Evolutionary conservation across 2,797 vertebrate species (phyloP), one percentile per base, ranked within the genome.

Genomic region (Aphelocoma californica): DNA sequence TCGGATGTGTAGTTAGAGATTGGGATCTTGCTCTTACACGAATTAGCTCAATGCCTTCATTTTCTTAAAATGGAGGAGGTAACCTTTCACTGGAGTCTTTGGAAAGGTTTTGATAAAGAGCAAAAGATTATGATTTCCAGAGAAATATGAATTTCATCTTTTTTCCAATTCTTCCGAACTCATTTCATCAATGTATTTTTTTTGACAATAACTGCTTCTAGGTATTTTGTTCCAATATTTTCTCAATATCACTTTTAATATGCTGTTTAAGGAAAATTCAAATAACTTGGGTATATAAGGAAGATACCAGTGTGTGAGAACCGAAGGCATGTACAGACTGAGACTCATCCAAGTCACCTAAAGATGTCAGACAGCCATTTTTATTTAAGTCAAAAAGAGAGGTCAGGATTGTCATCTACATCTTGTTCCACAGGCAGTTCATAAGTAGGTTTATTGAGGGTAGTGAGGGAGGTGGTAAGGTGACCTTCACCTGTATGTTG

Each of bases 311-410:
- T 65, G 20, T 72, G 51, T 28, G 8, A 65, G 58, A 44, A 50
- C 24, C 0, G 0, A 66, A 40, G 23, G 31, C 12, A 19, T 5
- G 1, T 62, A 24, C 25, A 51, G n/a, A 8, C 36, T 57, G 71
- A 61, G 47, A 34, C 32, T 40, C 23, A 26, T 24, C 29, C 36
- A 67, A 80, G 26, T 51, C 5, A 16, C 64, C 20, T 64, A 28
- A 75, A 81, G 42, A 29, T 31, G 24, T 38, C 57, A 53, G 56
- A 25, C 26, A 88, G 51, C 26, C 2, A 0, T 38, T 75, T 90
- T 79, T 88, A 19, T 60, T 80, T 45, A 69, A 32, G 53, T 50
- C 6, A 16, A 9, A 93, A 82, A 66, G 58, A 54, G 65, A 79
- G 7, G 10, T 87, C 64, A 65, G 11, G n/a, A 13, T 72, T 88